Percentiles rank a stretch among this genome's conserved stretches.
Conservation (phyloP, 2,888 invertebrate species). For the Melanargia galathea region DNA sequence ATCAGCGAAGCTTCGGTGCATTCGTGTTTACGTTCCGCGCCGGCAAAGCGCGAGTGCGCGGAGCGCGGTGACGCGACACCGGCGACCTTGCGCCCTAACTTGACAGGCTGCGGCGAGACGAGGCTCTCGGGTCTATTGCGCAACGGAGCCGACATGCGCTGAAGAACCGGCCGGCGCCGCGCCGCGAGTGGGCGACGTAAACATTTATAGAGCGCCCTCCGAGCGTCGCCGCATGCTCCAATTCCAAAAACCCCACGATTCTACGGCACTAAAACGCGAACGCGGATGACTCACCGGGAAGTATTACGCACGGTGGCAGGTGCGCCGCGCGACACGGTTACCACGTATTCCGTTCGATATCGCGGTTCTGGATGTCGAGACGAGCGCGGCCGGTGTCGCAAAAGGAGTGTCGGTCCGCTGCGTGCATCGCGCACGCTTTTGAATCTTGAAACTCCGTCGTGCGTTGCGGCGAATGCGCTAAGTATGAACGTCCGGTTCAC, state of each 20-base stretch:
- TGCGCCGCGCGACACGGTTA: conserved; percentile 22
- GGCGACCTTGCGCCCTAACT: conserved; percentile 41
- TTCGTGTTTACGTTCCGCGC: conserved; percentile 75
- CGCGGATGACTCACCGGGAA: conserved; percentile 55
- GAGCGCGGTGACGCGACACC: conserved; percentile 58
- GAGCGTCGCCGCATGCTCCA: conserved; percentile 38
- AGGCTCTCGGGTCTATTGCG: conserved; percentile 45
- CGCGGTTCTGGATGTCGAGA: not conserved
- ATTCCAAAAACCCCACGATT: conserved; percentile 44
- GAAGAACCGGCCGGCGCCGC: conserved; percentile 47
- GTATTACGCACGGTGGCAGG: conserved; percentile 55
- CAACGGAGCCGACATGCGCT: conserved; percentile 47
- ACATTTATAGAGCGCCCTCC: conserved; percentile 51
- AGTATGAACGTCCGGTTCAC: conserved; percentile 69
- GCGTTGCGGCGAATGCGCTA: conserved; percentile 60
- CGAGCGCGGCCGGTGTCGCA: conserved; percentile 14
- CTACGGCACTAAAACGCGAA: conserved; percentile 42
- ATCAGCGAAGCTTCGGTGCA: conserved; percentile 76
- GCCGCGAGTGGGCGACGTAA: conserved; percentile 48
- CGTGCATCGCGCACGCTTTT: conserved; percentile 36
- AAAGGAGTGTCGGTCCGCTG: conserved; percentile 18
- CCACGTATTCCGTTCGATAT: not conserved
- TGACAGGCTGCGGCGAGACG: conserved; percentile 37
- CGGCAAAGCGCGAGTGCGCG: conserved; percentile 56
- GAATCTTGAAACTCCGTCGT: conserved; percentile 37